phyloP scores from a whole-genome alignment of 2,797 vertebrate species.

The Centropyge bicolor region DNA sequence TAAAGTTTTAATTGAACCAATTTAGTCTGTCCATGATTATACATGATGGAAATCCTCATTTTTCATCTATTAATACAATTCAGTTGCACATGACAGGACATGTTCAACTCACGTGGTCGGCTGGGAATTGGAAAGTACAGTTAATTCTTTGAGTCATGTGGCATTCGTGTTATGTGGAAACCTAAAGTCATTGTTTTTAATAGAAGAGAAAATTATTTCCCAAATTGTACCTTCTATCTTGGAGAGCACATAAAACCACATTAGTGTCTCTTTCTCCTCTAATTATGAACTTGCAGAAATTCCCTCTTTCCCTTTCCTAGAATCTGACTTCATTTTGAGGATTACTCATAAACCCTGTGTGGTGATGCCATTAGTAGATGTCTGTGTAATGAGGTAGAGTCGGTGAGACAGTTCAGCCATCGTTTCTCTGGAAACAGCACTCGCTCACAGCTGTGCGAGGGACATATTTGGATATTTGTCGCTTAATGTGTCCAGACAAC shows the following conservation, averaged over 20 bases:
- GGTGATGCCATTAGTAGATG: background rate
- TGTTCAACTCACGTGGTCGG: no score
- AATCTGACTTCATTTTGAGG: background rate
- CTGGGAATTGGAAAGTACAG: background rate
- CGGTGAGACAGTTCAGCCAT: no score
- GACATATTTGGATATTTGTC: slow-evolving; percentile 1
- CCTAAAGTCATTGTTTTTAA: background rate
- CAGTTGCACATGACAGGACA: background rate
- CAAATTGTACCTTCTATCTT: background rate
- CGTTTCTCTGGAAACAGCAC: background rate
- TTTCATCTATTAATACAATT: background rate
- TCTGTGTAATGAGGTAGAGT: background rate
- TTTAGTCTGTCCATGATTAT: no score
- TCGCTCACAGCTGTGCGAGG: background rate
- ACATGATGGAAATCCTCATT: background rate
- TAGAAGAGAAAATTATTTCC: background rate
- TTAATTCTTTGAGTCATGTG: background rate
- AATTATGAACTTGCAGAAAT: background rate
- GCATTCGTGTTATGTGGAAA: background rate
- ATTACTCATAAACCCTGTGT: background rate
- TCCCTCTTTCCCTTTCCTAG: background rate
- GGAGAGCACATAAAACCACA: background rate
- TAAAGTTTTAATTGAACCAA: background rate
- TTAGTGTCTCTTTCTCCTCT: background rate
- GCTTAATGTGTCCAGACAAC: background rate